Evolutionary conservation across 1,140 invertebrate genomes (phyloP).

Genomic region (Lepidurus packardi): DNA sequence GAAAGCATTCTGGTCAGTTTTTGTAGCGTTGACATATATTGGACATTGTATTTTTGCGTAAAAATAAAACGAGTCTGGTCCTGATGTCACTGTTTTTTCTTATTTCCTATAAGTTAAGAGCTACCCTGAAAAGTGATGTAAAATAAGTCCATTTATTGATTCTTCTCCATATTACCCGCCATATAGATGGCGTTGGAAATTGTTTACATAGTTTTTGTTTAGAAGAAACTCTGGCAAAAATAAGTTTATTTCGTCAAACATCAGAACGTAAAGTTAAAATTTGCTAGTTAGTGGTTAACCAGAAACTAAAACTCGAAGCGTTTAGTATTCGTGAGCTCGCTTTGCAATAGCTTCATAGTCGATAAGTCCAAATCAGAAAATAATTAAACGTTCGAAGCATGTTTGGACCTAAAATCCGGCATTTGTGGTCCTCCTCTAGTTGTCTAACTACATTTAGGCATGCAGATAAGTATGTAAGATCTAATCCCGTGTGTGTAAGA

Average conservation of each 20-base stretch:
- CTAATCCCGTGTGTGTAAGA: neutral
- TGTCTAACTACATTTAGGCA: neutral
- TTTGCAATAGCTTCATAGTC: no score
- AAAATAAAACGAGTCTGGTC: neutral
- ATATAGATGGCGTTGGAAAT: neutral
- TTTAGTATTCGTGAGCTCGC: no score
- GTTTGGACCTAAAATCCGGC: neutral
- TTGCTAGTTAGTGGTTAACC: neutral
- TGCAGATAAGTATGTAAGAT: neutral
- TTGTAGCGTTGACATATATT: neutral
- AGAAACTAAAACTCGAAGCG: no score
- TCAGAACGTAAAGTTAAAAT: neutral
- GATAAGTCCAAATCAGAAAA: neutral
- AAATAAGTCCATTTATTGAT: neutral
- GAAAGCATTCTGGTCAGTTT: neutral
- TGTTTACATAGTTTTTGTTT: neutral
- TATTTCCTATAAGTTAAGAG: neutral
- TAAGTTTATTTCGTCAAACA: neutral
- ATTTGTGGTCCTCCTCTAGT: neutral
- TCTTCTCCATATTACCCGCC: neutral
- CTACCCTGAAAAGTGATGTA: neutral
- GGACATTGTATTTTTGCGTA: neutral
- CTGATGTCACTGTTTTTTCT: neutral
- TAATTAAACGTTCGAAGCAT: neutral
- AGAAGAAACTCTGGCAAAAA: neutral